Base-by-base conservation (phyloP, 2,113 vertebrate species). In the Atractosteus spatula region DNA sequence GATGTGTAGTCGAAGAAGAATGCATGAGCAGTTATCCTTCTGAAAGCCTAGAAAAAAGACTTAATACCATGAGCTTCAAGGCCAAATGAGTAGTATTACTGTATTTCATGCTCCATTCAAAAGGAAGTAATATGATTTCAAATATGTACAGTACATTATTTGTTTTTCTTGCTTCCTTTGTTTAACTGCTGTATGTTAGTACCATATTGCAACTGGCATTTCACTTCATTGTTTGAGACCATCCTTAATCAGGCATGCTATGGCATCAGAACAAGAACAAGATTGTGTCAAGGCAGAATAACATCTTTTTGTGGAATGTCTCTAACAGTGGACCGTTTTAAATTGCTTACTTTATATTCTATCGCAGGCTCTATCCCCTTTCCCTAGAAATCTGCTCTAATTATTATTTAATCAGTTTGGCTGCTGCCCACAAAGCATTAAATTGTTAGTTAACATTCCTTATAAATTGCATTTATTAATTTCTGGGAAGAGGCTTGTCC, bases 381-480 rank as follows among this genome's bases (percentile, higher is more conserved):
- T 85, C 85, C 79, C 80, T 62, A 79, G 79, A 85, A 87, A 89
- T 85, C 82, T 79, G 72, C 86, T 87, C 84, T 88, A 91, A 91
- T 93, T 90, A 79, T 77, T 77, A 89, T 89, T 90, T 88, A 86
- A 92, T 90, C 88, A 88, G 76, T 86, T 90, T 88, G 87, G 80
- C 84, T 90, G 88, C 90, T 93, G 90, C 80, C 90, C 88, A 88
- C 85, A 87, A 90, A 87, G 87, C 85, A 90, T 88, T 91, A 90
- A 90, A 82, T 86, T 90, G 85, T 90, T 93, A 91, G 88, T 90
- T 93, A 91, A 87, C 85, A 93, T 91, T 94, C 86, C 88, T 92
- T 89, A 92, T 88, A 92, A 94, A 93, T 88, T 87, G 85, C 82
- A 83, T 89, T 92, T 92, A 92, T 94, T 93, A 90, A 92, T 91